A percentile compares a stretch with the other conserved stretches of the same genome.
phyloP scores from a whole-genome alignment of 2,797 vertebrate genomes.

The Syncerus caffer region DNA sequence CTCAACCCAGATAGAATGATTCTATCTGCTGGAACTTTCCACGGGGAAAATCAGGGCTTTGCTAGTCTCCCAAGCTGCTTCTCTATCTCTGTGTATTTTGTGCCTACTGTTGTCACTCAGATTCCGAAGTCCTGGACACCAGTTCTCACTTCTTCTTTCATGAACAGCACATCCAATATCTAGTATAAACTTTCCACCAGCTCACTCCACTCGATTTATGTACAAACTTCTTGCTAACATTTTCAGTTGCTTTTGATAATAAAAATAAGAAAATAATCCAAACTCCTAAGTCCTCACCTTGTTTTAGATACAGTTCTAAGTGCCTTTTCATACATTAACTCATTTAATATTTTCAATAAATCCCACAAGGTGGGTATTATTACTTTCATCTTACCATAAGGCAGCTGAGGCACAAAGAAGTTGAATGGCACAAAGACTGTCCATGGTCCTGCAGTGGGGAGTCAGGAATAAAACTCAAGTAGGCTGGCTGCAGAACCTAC shows the following conservation, averaged over 20 bases:
- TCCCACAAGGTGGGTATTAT: neutral
- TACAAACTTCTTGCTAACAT: neutral
- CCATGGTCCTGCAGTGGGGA: neutral
- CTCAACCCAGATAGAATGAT: neutral
- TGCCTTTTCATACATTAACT: neutral
- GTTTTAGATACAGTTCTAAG: neutral
- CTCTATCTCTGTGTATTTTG: neutral
- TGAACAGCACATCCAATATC: neutral
- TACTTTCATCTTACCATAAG: neutral
- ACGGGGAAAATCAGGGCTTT: neutral
- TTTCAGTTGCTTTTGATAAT: neutral
- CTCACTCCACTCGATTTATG: neutral
- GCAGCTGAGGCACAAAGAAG: neutral
- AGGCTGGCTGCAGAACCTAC: neutral
- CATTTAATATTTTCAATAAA: neutral
- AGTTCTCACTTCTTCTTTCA: neutral
- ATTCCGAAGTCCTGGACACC: neutral
- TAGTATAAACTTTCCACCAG: neutral
- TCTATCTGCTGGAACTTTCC: neutral
- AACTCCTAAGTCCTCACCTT: neutral
- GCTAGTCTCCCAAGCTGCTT: neutral
- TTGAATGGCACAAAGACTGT: neutral
- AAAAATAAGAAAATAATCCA: neutral
- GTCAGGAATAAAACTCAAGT: neutral
- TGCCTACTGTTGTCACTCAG: neutral